Conservation (phyloP, 1,140 invertebrate genomes). For the Zaprionus taronus region DNA sequence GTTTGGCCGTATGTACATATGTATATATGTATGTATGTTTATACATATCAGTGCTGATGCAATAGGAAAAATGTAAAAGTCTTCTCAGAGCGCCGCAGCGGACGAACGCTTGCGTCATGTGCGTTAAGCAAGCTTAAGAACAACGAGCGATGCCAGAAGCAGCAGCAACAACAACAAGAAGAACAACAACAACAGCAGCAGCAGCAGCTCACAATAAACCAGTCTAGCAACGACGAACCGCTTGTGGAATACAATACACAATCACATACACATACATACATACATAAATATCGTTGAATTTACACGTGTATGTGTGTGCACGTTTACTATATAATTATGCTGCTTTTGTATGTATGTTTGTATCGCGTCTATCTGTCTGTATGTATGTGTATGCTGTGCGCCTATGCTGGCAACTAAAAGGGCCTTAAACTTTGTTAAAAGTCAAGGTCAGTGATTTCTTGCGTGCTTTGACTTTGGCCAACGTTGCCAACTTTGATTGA, state of each 20-base stretch:
- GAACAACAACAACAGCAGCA: background rate
- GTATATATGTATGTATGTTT: slow-evolving; percentile 1
- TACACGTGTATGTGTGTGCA: slow-evolving; percentile 29
- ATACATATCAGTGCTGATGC: slow-evolving; percentile 61
- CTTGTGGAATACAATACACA: slow-evolving; percentile 46
- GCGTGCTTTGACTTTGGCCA: slow-evolving; percentile 57
- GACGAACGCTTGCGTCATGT: slow-evolving; percentile 68
- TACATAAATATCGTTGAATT: slow-evolving; percentile 18
- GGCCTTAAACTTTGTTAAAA: slow-evolving; percentile 83
- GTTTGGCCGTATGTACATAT: background rate
- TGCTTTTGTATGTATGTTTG: slow-evolving; percentile 38
- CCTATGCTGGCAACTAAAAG: slow-evolving; percentile 66
- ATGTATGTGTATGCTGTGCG: slow-evolving; percentile 34
- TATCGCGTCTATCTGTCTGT: slow-evolving; percentile 4
- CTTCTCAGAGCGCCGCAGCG: slow-evolving; percentile 42
- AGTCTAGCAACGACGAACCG: slow-evolving; percentile 72
- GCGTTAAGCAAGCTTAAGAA: slow-evolving; percentile 64
- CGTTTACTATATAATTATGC: slow-evolving; percentile 59
- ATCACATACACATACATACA: slow-evolving; percentile 10
- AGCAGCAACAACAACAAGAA: background rate
- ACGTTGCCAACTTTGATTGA: slow-evolving; percentile 74
- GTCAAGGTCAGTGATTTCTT: slow-evolving; percentile 84
- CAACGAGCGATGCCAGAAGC: slow-evolving; percentile 31
- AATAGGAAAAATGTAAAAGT: slow-evolving; percentile 77
- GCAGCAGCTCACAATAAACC: slow-evolving; percentile 66